phyloP scores from a whole-genome alignment of 2,888 invertebrate genomes.

The Busseola fusca region DNA sequence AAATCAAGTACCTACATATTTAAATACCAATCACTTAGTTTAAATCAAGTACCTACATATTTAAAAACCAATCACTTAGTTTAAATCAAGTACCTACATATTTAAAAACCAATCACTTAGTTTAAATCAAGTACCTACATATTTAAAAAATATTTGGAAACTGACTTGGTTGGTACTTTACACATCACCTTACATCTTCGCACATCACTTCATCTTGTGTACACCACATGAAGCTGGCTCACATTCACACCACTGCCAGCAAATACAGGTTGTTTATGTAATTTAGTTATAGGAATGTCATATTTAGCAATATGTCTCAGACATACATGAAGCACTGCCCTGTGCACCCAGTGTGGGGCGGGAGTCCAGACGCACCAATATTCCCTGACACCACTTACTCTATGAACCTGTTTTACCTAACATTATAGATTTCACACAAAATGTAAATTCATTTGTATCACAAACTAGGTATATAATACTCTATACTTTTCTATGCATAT shows the following conservation, averaged over 20 bases:
- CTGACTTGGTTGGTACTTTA: not conserved
- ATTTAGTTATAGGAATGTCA: constrained; percentile 35
- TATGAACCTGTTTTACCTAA: constrained; percentile 70
- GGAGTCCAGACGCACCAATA: not conserved
- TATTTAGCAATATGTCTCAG: constrained; percentile 5
- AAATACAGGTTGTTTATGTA: not conserved
- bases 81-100: not conserved
- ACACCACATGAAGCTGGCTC: no score
- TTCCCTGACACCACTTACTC: constrained; percentile 40
- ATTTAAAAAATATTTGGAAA: not conserved
- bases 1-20: no score
- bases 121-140: not conserved
- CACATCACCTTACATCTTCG: not conserved
- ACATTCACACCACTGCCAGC: not conserved
- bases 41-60: not conserved
- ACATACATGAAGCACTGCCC: not conserved
- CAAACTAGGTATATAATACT: constrained; percentile 86
- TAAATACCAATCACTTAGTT: not conserved
- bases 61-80: not conserved
- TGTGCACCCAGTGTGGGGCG: not conserved
- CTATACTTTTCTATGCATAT: constrained; percentile 83
- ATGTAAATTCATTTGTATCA: constrained; percentile 88
- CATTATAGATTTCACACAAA: constrained; percentile 82
- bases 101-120: not conserved
- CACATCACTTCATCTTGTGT: not conserved